Conservation (phyloP, 2,797 vertebrate species). For the Takifugu ocellatus region DNA sequence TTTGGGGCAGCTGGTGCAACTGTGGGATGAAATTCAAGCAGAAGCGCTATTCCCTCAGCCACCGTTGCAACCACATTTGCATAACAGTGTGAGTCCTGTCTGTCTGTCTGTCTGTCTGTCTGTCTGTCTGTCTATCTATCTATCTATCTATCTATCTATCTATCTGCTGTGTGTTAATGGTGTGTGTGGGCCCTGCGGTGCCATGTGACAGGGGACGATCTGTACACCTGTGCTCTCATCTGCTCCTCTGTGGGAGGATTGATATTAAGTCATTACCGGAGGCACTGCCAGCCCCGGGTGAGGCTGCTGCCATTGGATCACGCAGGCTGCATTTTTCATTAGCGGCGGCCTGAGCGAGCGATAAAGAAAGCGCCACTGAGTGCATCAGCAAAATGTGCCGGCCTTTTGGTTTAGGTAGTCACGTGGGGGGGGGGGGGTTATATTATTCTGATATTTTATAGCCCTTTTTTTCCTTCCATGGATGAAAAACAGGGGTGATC, state of each 20-base stretch:
- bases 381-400: conserved; percentile 18
- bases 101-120: too few species aligned
- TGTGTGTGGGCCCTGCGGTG: conserved; percentile 48
- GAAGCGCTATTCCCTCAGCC: conserved; percentile 30
- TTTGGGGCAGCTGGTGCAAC: conserved; percentile 28
- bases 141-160: background rate
- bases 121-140: too few species aligned
- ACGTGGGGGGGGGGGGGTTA: background rate
- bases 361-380: conserved; percentile 42
- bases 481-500: background rate
- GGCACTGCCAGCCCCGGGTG: conserved; percentile 40
- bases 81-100: too few species aligned
- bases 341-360: conserved; percentile 32
- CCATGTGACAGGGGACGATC: conserved; percentile 57
- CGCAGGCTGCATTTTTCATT: conserved; percentile 39
- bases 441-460: conserved; percentile 1
- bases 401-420: conserved; percentile 15
- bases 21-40: conserved; percentile 35
- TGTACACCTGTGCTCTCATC: conserved; percentile 72
- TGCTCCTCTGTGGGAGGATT: conserved; percentile 58
- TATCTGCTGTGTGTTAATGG: conserved; percentile 24
- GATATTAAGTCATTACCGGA: conserved; percentile 70
- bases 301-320: conserved; percentile 44
- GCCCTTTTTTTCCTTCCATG: conserved; percentile 1
- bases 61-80: conserved; percentile 7